These are phyloP conservation scores for Diaprepes abbreviatus DNA, from an alignment of 2,888 invertebrate species.

Conservation along the genomic window DNA sequence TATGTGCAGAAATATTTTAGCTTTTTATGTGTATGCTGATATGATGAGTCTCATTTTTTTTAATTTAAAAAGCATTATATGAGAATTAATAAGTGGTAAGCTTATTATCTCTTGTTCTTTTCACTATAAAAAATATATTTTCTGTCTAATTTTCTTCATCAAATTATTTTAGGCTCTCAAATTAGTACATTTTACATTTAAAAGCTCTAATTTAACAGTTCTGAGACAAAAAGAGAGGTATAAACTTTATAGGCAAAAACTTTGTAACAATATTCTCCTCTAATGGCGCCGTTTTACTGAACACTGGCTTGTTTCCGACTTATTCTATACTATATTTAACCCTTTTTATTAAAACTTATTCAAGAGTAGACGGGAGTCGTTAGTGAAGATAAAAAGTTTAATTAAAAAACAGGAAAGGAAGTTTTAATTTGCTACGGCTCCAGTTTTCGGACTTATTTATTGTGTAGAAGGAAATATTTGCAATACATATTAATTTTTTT, in stretches of 20 bases:
- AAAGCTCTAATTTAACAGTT: constrained; percentile 8
- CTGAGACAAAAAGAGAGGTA: not conserved
- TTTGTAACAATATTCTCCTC: constrained; percentile 1
- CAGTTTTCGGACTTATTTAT: not conserved
- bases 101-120: too few species aligned
- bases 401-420: constrained; percentile 18
- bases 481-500: too few species aligned
- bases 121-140: not conserved
- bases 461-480: not conserved
- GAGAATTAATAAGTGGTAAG: too few species aligned
- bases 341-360: constrained; percentile 34
- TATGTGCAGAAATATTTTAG: too few species aligned
- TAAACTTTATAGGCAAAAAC: constrained; percentile 17
- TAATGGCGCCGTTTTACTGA: constrained; percentile 14
- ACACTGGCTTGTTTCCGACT: constrained; percentile 20
- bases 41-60: too few species aligned
- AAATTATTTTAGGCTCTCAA: not conserved
- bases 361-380: constrained; percentile 8
- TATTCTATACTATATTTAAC: constrained; percentile 31
- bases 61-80: too few species aligned
- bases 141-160: not conserved
- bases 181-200: constrained; percentile 16
- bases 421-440: not conserved
- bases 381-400: constrained; percentile 27
- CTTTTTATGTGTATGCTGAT: too few species aligned